Evolutionary conservation across 2,888 invertebrate species (phyloP).

Genomic region (Pachydiplax longipennis): DNA sequence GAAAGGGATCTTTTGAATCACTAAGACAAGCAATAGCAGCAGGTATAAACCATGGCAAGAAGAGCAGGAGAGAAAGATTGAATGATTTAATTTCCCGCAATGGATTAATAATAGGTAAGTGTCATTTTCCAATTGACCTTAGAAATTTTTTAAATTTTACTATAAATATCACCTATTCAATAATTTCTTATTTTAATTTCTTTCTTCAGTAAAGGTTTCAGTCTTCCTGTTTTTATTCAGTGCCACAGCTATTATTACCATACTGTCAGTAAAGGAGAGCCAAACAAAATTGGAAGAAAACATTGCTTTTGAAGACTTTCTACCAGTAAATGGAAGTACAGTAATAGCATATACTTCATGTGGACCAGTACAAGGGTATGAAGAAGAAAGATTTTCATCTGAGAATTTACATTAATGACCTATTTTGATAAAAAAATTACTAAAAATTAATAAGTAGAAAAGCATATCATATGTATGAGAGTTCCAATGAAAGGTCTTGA

Average conservation of each 20-base stretch:
- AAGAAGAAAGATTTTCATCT: neutral
- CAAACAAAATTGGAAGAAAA: neutral
- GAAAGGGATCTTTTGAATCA: neutral
- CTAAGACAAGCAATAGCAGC: neutral
- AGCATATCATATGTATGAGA: too few species aligned
- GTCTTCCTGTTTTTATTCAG: neutral
- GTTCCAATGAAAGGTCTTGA: too few species aligned
- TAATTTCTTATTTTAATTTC: neutral
- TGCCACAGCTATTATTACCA: neutral
- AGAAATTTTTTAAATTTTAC: too few species aligned
- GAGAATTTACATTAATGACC: too few species aligned
- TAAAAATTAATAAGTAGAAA: too few species aligned
- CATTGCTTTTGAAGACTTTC: neutral
- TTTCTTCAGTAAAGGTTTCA: neutral
- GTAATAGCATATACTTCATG: slow-evolving; percentile 78
- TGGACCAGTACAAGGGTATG: slow-evolving; percentile 79
- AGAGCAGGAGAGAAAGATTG: neutral
- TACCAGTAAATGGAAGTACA: slow-evolving; percentile 71
- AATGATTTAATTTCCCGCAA: neutral
- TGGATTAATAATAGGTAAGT: slow-evolving; percentile 1
- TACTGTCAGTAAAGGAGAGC: neutral
- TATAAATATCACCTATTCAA: too few species aligned
- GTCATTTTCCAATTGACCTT: neutral
- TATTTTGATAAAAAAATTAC: too few species aligned
- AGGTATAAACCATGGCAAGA: neutral